These are phyloP conservation scores for Cordilura impudica DNA, from an alignment of 2,888 invertebrate species.

Conservation along the genomic window DNA sequence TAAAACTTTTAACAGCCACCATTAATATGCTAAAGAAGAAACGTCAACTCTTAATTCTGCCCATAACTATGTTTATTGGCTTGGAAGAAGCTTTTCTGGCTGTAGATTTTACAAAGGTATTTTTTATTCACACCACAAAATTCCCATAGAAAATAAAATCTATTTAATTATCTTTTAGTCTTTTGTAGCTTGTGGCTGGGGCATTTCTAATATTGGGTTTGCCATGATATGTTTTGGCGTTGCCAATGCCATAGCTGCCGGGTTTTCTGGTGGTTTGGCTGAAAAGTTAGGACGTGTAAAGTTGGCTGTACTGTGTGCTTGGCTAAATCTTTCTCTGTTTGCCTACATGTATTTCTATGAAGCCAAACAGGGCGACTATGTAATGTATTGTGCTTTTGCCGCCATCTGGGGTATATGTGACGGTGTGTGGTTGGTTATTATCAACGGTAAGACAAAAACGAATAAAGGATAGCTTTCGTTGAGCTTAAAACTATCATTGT, in stretches of 20 bases:
- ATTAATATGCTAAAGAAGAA: constrained; percentile 86
- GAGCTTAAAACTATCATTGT: too few species aligned
- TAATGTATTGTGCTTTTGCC: constrained; percentile 87
- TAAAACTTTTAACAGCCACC: constrained; percentile 86
- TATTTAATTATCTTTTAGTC: constrained; percentile 79
- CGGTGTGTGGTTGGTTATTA: constrained; percentile 94
- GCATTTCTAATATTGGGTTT: constrained; percentile 93
- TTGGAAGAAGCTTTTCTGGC: constrained; percentile 95
- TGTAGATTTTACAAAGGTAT: constrained; percentile 88
- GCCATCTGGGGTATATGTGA: constrained; percentile 94
- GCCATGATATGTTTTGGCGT: constrained; percentile 96
- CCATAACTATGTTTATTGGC: constrained; percentile 95
- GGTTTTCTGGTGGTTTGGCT: constrained; percentile 87
- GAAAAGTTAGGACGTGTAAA: constrained; percentile 87
- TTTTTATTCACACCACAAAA: neutral
- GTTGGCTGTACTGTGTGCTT: constrained; percentile 86
- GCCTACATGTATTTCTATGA: constrained; percentile 85
- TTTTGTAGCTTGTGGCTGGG: constrained; percentile 91
- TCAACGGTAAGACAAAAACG: constrained; percentile 88
- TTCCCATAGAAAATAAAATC: neutral
- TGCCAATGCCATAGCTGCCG: constrained; percentile 91
- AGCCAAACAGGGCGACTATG: constrained; percentile 83
- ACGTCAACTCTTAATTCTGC: constrained; percentile 90
- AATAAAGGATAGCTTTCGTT: too few species aligned
- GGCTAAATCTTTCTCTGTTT: constrained; percentile 85